Evolutionary conservation across 2,113 vertebrate genomes (phyloP).

Genomic region (Nettapus auritus): DNA sequence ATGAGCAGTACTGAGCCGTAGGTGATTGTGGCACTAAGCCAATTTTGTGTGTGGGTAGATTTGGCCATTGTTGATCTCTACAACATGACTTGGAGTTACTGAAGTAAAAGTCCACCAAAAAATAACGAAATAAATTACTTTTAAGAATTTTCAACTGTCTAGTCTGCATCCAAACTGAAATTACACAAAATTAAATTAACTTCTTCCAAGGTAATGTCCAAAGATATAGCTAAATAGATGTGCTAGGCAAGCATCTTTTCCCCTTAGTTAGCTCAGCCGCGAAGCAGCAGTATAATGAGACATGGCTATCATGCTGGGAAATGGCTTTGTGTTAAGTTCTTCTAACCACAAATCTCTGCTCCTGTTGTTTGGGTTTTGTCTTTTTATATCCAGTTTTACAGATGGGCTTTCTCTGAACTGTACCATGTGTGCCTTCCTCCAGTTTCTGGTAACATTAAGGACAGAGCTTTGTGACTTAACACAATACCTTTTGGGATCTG

Average conservation of each 20-base stretch:
- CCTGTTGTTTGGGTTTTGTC: not conserved
- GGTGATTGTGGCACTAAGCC: not conserved
- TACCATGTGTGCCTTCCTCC: not conserved
- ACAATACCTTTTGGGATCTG: not conserved
- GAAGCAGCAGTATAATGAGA: not conserved
- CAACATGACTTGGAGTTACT: not conserved
- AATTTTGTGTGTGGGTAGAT: fast-evolving
- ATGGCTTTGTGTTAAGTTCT: not conserved
- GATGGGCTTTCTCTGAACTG: not conserved
- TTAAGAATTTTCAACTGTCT: not conserved
- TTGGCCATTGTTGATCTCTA: not conserved
- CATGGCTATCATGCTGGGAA: not conserved
- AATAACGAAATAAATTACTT: not conserved
- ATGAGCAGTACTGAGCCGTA: not conserved
- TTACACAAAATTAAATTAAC: not conserved
- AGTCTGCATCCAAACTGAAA: not conserved
- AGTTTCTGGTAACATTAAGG: not conserved
- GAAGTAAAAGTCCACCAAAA: not conserved
- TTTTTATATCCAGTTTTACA: not conserved
- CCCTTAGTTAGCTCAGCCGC: not conserved
- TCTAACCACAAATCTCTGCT: not conserved
- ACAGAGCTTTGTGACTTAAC: not conserved
- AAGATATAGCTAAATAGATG: not conserved
- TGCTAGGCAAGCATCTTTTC: not conserved
- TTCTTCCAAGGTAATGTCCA: not conserved